Conservation (phyloP, 2,888 invertebrate genomes). For the Aleiodes leptofemur region DNA sequence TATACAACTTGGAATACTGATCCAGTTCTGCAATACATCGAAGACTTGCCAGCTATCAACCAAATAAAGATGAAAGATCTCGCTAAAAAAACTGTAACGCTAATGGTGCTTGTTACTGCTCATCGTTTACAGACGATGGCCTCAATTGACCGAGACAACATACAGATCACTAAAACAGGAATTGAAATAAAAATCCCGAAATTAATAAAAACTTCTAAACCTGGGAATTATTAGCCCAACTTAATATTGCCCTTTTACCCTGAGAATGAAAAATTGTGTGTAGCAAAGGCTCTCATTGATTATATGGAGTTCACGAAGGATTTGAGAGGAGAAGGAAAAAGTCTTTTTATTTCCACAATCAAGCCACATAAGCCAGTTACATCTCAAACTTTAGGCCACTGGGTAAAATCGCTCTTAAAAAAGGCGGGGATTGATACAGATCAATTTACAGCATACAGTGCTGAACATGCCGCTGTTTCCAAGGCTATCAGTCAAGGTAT, state of each 20-base stretch:
- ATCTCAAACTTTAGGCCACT: constrained; percentile 54
- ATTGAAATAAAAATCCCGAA: constrained; percentile 22
- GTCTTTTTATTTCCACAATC: constrained; percentile 39
- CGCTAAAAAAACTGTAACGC: too few relatives aligned
- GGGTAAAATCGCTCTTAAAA: constrained; percentile 52
- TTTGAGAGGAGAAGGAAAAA: constrained; percentile 5
- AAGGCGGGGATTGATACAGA: constrained; percentile 51
- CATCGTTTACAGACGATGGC: too few relatives aligned
- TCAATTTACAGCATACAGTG: constrained; percentile 50
- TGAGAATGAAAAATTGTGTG: constrained; percentile 13
- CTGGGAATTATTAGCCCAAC: constrained; percentile 24
- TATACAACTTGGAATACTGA: not conserved
- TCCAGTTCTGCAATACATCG: not conserved
- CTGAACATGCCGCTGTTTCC: constrained; percentile 52
- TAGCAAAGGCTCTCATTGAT: constrained; percentile 30
- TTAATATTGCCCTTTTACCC: not conserved
- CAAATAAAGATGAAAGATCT: too few relatives aligned
- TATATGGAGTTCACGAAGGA: constrained; percentile 41
- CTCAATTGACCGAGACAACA: too few relatives aligned
- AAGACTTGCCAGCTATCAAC: too few relatives aligned
- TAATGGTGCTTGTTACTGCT: too few relatives aligned
- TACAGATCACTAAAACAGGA: not conserved
- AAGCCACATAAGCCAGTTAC: constrained; percentile 45
- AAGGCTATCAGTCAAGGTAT: constrained; percentile 38
- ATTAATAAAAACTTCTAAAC: constrained; percentile 11